phyloP scores from a whole-genome alignment of 2,113 vertebrate species.

The Todiramphus saurophagus region DNA sequence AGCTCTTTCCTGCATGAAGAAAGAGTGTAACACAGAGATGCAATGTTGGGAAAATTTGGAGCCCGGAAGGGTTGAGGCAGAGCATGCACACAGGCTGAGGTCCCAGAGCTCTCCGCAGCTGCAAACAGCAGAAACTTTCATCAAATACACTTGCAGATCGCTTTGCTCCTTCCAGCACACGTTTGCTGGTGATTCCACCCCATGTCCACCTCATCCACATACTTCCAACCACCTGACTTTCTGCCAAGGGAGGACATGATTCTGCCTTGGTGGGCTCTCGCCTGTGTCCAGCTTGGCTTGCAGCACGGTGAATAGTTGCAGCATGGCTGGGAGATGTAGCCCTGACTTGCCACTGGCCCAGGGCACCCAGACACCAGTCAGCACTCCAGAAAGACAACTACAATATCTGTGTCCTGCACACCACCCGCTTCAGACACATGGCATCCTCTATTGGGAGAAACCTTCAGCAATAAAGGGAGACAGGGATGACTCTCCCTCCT shows the following conservation, averaged over 20 bases:
- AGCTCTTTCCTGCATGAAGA: not conserved
- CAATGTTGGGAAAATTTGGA: not conserved
- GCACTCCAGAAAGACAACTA: not conserved
- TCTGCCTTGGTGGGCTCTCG: not conserved
- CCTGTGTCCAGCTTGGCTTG: not conserved
- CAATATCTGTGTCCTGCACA: accelerated
- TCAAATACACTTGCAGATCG: not conserved
- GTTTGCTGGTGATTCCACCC: not conserved
- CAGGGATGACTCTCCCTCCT: not conserved
- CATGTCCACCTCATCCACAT: too few species aligned
- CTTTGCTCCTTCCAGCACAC: not conserved
- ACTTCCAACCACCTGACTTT: not conserved
- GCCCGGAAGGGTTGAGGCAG: not conserved
- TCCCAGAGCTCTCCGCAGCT: not conserved
- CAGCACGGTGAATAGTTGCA: not conserved
- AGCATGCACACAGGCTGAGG: not conserved
- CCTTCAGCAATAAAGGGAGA: accelerated
- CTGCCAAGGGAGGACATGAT: not conserved
- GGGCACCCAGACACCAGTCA: not conserved
- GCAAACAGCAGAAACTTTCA: not conserved
- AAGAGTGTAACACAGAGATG: not conserved
- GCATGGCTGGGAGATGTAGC: not conserved
- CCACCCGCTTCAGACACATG: accelerated
- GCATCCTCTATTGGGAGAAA: not conserved
- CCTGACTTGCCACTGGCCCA: not conserved